These are phyloP conservation scores for Apis cerana DNA, from an alignment of 1,140 invertebrate genomes.

Conservation along the genomic window DNA sequence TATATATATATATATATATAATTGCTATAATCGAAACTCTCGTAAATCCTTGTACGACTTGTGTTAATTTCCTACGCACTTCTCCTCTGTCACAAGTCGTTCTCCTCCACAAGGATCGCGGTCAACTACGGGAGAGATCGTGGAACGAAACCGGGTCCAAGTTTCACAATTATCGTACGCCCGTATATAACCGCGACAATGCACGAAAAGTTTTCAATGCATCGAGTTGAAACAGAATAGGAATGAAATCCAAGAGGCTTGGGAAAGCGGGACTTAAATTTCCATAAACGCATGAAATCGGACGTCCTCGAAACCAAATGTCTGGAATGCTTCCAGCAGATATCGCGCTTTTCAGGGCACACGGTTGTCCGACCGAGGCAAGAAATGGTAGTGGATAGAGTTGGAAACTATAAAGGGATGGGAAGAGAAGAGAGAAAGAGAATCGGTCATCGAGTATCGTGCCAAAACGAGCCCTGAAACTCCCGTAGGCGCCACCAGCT, in stretches of 20 bases:
- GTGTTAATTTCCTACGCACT: background rate
- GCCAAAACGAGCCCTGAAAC: slow-evolving; percentile 46
- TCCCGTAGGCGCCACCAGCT: slow-evolving; percentile 41
- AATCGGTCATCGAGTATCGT: slow-evolving; percentile 40
- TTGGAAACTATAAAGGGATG: background rate
- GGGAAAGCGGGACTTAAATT: slow-evolving; percentile 25
- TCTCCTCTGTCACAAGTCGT: background rate
- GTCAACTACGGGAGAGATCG: background rate
- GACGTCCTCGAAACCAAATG: slow-evolving; percentile 36
- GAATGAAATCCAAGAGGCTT: slow-evolving; percentile 22
- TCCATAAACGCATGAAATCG: slow-evolving; percentile 49
- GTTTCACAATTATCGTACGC: slow-evolving; percentile 23
- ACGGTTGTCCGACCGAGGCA: slow-evolving; percentile 14
- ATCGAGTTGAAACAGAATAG: background rate
- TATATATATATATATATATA: background rate
- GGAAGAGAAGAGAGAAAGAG: slow-evolving; percentile 28
- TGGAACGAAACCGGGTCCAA: background rate
- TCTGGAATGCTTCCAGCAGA: slow-evolving; percentile 58
- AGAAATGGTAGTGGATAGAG: slow-evolving; percentile 23
- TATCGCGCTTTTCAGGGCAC: slow-evolving; percentile 50
- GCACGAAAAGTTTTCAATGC: slow-evolving; percentile 13
- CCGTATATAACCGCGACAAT: background rate
- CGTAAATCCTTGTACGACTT: background rate
- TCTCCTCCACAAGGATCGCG: background rate
- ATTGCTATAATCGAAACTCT: background rate